These are phyloP conservation scores for Acrossocheilus wenchowensis DNA, from an alignment of 2,797 vertebrate species.

Conservation along the genomic window DNA sequence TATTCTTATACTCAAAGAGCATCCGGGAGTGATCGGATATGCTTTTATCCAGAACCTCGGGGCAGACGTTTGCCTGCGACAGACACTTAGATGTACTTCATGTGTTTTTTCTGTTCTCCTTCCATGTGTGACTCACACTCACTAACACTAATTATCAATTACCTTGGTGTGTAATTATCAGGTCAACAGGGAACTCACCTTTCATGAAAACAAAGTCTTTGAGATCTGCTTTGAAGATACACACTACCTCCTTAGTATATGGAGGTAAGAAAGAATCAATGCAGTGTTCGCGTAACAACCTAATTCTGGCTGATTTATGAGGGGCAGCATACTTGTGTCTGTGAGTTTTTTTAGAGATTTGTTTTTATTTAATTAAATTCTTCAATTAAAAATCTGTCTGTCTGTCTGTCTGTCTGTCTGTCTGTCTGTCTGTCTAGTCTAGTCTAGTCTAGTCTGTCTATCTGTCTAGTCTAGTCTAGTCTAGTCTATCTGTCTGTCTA, in stretches of 20 bases:
- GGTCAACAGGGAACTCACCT: neutral
- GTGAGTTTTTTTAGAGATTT: fast-evolving
- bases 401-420: too few relatives aligned
- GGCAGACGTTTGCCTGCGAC: neutral
- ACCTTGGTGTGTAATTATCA: constrained; percentile 10
- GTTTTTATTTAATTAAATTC: neutral
- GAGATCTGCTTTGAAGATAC: neutral
- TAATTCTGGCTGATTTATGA: neutral
- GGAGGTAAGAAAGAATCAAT: neutral
- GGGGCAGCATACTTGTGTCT: neutral
- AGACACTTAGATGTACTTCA: neutral
- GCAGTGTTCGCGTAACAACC: neutral
- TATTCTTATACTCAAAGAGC: constrained; percentile 29
- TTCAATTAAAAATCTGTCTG: too few relatives aligned
- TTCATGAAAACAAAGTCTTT: constrained; percentile 2
- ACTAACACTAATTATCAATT: constrained; percentile 7
- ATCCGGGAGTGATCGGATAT: neutral
- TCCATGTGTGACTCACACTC: constrained; percentile 14
- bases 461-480: too few relatives aligned
- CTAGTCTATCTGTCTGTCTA: neutral
- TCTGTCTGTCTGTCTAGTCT: too few relatives aligned
- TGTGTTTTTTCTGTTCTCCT: neutral
- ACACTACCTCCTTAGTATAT: neutral
- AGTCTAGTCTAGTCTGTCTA: too few relatives aligned
- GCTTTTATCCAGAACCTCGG: constrained; percentile 26